These are phyloP conservation scores for Hucho hucho DNA, from an alignment of 2,113 vertebrate genomes.

Conservation along the genomic window DNA sequence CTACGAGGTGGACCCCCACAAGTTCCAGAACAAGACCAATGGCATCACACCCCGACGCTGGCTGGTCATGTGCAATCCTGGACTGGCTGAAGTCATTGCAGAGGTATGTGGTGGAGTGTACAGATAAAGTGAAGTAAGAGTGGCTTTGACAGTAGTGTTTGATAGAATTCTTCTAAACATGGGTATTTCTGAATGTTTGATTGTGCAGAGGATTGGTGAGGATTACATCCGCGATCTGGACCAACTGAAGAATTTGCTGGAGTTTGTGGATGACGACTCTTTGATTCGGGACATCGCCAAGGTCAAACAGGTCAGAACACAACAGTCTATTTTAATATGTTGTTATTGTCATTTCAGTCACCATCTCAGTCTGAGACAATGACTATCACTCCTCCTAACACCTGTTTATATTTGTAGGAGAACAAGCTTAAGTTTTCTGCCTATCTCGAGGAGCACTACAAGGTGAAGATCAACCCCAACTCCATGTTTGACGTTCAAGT, in stretches of 20 bases:
- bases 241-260: constrained; percentile 76
- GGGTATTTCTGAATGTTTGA: background rate
- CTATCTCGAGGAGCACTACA: constrained; percentile 86
- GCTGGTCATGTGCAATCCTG: constrained; percentile 89
- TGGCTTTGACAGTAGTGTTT: background rate
- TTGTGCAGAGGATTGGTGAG: constrained; percentile 83
- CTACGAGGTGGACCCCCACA: constrained; percentile 88
- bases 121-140: background rate
- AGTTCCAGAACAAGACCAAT: constrained; percentile 95
- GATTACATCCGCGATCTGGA: constrained; percentile 86
- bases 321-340: background rate
- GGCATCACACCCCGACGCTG: constrained; percentile 92
- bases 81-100: constrained; percentile 87
- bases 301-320: constrained; percentile 83
- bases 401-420: constrained; percentile 72
- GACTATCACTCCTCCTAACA: background rate
- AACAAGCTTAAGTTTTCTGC: constrained; percentile 88
- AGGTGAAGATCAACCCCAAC: constrained; percentile 89
- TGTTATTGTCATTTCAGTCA: background rate
- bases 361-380: background rate
- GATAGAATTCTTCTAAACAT: background rate
- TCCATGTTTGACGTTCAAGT: constrained; percentile 92
- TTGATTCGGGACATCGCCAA: constrained; percentile 88
- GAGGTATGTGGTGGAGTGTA: constrained; percentile 74
- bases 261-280: constrained; percentile 80